Evolutionary conservation across 2,888 invertebrate species (phyloP), one percentile per base, ranked within the genome.

Genomic region (Sarcophaga caerulescens): DNA sequence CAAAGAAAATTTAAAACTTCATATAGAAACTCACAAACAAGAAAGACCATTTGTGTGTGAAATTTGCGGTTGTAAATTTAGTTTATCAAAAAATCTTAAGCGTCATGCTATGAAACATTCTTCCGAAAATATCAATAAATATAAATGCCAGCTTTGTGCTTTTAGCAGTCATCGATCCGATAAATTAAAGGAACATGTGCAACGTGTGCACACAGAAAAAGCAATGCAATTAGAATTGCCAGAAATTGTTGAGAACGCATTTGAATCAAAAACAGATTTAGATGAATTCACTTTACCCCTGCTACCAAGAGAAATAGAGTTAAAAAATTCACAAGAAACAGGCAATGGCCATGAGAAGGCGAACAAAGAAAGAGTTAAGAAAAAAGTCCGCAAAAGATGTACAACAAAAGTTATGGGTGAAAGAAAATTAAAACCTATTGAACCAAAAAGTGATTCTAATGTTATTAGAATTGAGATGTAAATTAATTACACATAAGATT

Each of bases 11-110:
- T 91, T 94, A 70, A 94, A 94, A 87, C 92, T 94, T 59, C 95
- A 95, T 87, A 92, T 94, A 87, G 92, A 93, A 65, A 94, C 94
- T 0, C 95, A 95, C 85, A 94, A 94, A 4, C 94, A 94, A 78
- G 94, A 94, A 60, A 94, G 94, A 23, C 94, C 94, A 1, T 94
- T 94, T 85, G 94, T 94, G 74, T 95, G 95, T 89, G 94, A 94
- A 87, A 92, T 94, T 5, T 95, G 95, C 88, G 94, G 94, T 6
- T 94, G 94, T 74, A 93, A 94, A 77, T 95, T 95, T 89, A 94
- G 94, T 11, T 93, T 94, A 84, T 93, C 93, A 73, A 94, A 94
- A 89, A 95, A 94, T 89, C 91, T 94, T 5, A 93, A 92, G 60
- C 90, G 92, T 0, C 92, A 93, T 71, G 92, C 92, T 0, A 85